Evolutionary conservation across 2,113 vertebrate species (phyloP), one percentile per base, ranked within the genome.

Genomic region (Cyprinodon variegatus): DNA sequence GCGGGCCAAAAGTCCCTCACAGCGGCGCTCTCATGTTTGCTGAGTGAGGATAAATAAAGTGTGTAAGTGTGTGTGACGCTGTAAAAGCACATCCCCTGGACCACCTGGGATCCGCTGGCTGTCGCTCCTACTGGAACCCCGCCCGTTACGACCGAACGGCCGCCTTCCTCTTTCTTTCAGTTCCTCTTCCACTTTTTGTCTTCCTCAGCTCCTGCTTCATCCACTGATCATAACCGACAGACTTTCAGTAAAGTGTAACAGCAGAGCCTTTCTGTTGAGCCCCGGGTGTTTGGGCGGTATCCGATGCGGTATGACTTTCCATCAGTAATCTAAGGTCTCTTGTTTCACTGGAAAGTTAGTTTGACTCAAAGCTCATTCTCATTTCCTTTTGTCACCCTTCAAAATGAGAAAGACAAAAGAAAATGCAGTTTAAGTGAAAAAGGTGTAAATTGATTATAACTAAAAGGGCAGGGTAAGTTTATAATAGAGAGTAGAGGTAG

Each of bases 91-190:
- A 11, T 29, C 48, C 38, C 9, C 45, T 10, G 10, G 37, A 72
- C 83, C 87, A 90, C 85, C 88, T 90, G 89, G 83, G 87, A 74
- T 62, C 39, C 64, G 60, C 29, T 79, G 79, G 86, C 81, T 53
- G 13, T 17, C 13, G 36, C 82, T 83, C 82, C 78, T 81, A 36
- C 77, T 63, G 69, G 48, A 79, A 45, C 77, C 39, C 84, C 86
- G 88, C 62, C 29, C 64, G 72, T 38, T 62, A 74, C 89, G 78
- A 68, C 70, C 69, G 38, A 65, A 64, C 77, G 37, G 48, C 53
- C 79, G 81, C 68, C 72, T 83, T 86, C 81, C 83, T 82, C 77
- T 86, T 85, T 75, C 48, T 38, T 69, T 15, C 0, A 72, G 72
- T 90, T 85, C 69, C 83, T 79, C 80, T 83, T 86, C 82, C 74